Evolutionary conservation across 2,888 invertebrate genomes (phyloP).

Genomic region (Keiferia lycopersicella): DNA sequence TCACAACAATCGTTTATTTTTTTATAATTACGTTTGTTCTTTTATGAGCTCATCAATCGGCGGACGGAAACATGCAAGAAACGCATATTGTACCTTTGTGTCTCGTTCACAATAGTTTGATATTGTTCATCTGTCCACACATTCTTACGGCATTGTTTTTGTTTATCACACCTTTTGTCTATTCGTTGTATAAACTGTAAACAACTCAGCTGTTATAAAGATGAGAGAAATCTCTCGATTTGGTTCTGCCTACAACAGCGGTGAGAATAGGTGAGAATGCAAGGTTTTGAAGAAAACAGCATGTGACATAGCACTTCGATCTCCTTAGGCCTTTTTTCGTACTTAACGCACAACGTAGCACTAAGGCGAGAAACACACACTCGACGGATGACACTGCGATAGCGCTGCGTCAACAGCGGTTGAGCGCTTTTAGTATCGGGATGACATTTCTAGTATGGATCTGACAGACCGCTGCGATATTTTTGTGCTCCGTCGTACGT

Average conservation of each 20-base stretch:
- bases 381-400: too few species aligned
- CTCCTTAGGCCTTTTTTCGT: too few species aligned
- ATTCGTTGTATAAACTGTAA: slow-evolving; percentile 9
- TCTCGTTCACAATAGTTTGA: slow-evolving; percentile 38
- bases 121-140: slow-evolving; percentile 22
- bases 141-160: slow-evolving; percentile 31
- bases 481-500: too few species aligned
- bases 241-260: background rate
- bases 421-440: too few species aligned
- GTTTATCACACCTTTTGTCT: slow-evolving; percentile 18
- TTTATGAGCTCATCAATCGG: slow-evolving; percentile 7
- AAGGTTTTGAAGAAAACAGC: background rate
- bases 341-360: too few species aligned
- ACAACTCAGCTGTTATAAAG: background rate
- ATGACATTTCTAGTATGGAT: too few species aligned
- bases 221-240: background rate
- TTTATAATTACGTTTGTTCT: too few species aligned
- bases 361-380: too few species aligned
- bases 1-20: too few species aligned
- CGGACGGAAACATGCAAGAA: slow-evolving; percentile 6
- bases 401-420: too few species aligned
- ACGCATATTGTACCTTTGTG: slow-evolving; percentile 37
- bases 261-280: background rate
- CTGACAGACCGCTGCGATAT: too few species aligned
- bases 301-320: too few species aligned